Percentiles rank a stretch among this genome's conserved stretches.
Evolutionary conservation across 2,888 invertebrate genomes (phyloP).

Genomic region (Branchellion lobata): DNA sequence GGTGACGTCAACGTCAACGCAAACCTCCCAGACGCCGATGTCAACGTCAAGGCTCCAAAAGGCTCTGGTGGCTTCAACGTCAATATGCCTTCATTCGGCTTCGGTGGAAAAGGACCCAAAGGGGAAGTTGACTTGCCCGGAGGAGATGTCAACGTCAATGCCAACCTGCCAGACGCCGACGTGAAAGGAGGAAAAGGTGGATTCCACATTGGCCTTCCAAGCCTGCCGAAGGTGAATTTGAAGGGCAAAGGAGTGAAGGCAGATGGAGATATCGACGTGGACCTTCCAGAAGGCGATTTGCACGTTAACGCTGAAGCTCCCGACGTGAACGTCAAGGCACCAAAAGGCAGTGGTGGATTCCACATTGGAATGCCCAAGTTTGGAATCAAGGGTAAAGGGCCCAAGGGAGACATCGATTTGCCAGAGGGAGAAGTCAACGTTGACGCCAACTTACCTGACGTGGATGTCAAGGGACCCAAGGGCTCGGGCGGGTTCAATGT

Average conservation of each 20-base stretch:
- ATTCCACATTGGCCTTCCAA: conserved; percentile 39
- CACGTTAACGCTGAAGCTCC: conserved; percentile 23
- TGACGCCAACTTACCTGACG: conserved; percentile 24
- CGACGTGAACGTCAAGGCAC: conserved; percentile 34
- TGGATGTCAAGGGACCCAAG: conserved; percentile 35
- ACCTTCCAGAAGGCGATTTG: conserved; percentile 39
- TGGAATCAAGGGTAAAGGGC: conserved; percentile 33
- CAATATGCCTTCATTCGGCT: conserved; percentile 18
- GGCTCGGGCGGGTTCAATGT: conserved; percentile 38
- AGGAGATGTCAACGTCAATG: conserved; percentile 24
- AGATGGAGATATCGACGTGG: conserved; percentile 32
- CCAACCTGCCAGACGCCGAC: conserved; percentile 36
- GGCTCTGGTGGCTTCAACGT: not conserved
- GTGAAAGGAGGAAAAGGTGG: conserved; percentile 39
- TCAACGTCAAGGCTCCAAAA: conserved; percentile 42
- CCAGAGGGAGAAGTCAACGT: conserved; percentile 33
- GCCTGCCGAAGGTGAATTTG: conserved; percentile 35
- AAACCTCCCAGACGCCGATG: conserved; percentile 23
- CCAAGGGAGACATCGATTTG: conserved; percentile 21
- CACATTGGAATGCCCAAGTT: conserved; percentile 36
- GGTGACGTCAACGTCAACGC: conserved; percentile 16
- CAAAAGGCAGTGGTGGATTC: conserved; percentile 41
- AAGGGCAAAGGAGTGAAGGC: conserved; percentile 28
- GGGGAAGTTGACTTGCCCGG: conserved; percentile 34
- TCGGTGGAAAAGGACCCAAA: conserved; percentile 16